phyloP scores from a whole-genome alignment of 2,797 vertebrate species.

The Anguilla megastoma region DNA sequence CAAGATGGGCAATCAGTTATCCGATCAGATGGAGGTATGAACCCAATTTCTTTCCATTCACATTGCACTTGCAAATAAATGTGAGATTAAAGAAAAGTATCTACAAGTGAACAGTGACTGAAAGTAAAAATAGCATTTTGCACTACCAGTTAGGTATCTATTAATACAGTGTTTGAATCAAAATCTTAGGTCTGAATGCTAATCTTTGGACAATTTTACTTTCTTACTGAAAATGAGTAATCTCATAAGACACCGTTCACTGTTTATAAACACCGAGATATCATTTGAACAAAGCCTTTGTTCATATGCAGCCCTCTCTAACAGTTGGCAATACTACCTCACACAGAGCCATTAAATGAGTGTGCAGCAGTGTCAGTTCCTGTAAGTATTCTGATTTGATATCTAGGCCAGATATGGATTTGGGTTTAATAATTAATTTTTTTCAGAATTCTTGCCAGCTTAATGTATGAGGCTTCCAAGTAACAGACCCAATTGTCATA shows the following conservation, averaged over 20 bases:
- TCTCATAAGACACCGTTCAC: background rate
- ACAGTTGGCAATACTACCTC: background rate
- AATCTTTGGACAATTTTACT: background rate
- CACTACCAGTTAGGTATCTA: background rate
- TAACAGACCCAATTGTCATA: background rate
- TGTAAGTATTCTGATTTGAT: background rate
- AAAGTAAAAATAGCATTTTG: background rate
- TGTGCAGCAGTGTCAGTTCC: background rate
- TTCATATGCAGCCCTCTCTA: background rate
- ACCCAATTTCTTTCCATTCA: background rate
- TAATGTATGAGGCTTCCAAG: background rate
- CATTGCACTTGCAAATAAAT: background rate
- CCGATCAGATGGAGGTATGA: slow-evolving; percentile 58
- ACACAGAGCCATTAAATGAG: no score
- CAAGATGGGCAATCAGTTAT: slow-evolving; percentile 74
- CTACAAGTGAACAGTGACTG: background rate
- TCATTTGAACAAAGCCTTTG: background rate
- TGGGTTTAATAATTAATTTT: background rate
- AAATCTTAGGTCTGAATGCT: background rate
- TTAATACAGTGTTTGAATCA: background rate
- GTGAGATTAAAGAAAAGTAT: background rate
- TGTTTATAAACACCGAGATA: background rate
- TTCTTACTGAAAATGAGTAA: background rate
- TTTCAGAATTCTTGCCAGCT: background rate
- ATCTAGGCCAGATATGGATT: background rate